Evolutionary conservation across 2,113 vertebrate genomes (phyloP).

Genomic region (Microtus richardsoni): DNA sequence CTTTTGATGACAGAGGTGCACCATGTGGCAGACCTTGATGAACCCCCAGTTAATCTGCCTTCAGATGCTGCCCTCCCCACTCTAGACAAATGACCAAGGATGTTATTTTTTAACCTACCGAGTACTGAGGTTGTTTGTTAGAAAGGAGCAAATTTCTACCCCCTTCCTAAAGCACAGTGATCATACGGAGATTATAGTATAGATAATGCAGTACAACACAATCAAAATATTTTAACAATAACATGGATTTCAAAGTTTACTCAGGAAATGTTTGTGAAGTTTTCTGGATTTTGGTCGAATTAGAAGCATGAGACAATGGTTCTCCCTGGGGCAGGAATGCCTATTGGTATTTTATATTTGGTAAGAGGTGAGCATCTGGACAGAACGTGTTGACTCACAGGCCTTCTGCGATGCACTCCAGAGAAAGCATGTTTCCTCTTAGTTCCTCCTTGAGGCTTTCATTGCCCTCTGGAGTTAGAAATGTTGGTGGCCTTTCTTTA

Average conservation of each 20-base stretch:
- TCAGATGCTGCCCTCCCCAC: background rate
- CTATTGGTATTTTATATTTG: background rate
- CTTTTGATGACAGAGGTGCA: background rate
- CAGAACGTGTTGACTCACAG: constrained; percentile 90
- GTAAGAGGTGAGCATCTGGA: constrained; percentile 11
- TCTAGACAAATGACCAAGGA: background rate
- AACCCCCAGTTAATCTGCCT: background rate
- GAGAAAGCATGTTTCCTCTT: constrained; percentile 93
- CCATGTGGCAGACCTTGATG: background rate
- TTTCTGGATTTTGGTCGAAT: constrained; percentile 22
- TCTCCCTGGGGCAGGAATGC: background rate
- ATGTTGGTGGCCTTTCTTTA: constrained; percentile 91
- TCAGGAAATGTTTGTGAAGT: constrained; percentile 29
- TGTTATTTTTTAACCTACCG: background rate
- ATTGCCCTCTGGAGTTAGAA: constrained; percentile 91
- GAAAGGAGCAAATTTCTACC: background rate
- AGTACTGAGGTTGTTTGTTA: constrained; percentile 4
- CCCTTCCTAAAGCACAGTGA: background rate
- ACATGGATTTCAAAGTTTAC: background rate
- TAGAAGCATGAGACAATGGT: background rate
- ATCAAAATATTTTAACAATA: constrained; percentile 38
- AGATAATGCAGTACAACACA: background rate
- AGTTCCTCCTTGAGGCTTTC: constrained; percentile 93
- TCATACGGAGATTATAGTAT: background rate
- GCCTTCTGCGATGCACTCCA: constrained; percentile 98